Conservation (phyloP, 2,113 vertebrate species). For the Misgurnus mizolepis region DNA sequence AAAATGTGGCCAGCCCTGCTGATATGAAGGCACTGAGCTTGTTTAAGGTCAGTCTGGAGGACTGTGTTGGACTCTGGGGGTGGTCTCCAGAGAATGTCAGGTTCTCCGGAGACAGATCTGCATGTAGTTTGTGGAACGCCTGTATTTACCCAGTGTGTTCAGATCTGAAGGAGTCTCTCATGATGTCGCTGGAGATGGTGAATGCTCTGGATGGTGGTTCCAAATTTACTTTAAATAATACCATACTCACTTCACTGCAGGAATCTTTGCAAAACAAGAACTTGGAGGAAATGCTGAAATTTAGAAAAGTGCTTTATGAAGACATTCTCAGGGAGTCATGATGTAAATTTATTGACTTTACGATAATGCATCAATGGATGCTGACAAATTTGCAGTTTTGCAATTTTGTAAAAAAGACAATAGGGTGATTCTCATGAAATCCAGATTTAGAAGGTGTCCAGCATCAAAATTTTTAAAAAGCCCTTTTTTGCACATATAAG, state of each 20-base stretch:
- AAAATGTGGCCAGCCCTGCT: conserved; percentile 63
- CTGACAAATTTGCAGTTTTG: no score
- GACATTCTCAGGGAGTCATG: conserved; percentile 70
- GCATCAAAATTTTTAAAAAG: no score
- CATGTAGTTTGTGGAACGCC: conserved; percentile 83
- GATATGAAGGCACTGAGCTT: conserved; percentile 68
- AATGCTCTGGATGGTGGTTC: conserved; percentile 65
- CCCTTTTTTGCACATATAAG: no score
- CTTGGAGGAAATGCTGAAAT: conserved; percentile 82
- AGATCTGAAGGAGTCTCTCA: conserved; percentile 75
- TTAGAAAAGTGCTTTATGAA: conserved; percentile 78
- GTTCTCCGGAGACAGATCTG: conserved; percentile 72
- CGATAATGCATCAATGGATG: not conserved
- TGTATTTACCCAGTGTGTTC: conserved; percentile 85
- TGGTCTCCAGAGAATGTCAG: conserved; percentile 67
- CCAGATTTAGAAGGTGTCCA: no score
- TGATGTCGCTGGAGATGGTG: conserved; percentile 79
- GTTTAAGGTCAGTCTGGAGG: conserved; percentile 71
- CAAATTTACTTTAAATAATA: conserved; percentile 58
- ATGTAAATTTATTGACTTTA: not conserved
- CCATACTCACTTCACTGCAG: conserved; percentile 79
- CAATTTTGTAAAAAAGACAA: no score
- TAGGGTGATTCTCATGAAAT: no score
- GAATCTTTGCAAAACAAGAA: conserved; percentile 85
- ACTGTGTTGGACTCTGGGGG: conserved; percentile 79